phyloP scores from a whole-genome alignment of 2,797 vertebrate genomes.

The Lateolabrax maculatus region DNA sequence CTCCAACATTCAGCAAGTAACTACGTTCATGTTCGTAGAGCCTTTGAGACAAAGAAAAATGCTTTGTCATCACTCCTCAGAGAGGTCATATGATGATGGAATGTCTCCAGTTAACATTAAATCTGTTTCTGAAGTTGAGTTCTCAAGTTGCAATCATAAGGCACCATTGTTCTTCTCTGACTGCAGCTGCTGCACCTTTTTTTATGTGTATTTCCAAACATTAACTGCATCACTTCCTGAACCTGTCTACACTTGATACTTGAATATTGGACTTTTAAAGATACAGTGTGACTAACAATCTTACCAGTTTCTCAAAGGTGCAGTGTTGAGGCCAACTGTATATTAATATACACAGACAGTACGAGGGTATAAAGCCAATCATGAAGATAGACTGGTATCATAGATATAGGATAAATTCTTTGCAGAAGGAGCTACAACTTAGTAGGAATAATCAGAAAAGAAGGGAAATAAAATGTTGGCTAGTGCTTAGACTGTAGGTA shows the following conservation, averaged over 20 bases:
- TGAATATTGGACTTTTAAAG: neutral
- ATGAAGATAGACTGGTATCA: neutral
- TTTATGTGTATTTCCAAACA: neutral
- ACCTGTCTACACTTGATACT: neutral
- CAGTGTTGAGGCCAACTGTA: neutral
- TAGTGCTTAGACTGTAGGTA: neutral
- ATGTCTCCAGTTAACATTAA: neutral
- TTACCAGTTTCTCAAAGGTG: neutral
- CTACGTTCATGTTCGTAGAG: neutral
- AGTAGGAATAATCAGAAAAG: neutral
- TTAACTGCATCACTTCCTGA: neutral
- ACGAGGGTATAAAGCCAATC: neutral
- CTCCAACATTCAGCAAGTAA: neutral
- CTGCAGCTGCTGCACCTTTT: neutral
- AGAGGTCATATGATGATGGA: no score
- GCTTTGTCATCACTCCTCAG: neutral
- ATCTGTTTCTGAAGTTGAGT: no score
- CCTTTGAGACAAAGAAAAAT: neutral
- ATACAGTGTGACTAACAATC: no score
- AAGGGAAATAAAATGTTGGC: neutral
- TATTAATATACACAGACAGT: neutral
- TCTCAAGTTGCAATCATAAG: neutral
- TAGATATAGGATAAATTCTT: neutral
- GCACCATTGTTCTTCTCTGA: neutral
- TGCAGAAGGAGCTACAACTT: neutral